Percentiles rank a stretch among this genome's conserved stretches.
These are phyloP conservation scores for Cricetomys ansorgei DNA, from an alignment of 2,113 vertebrate genomes.

Conservation along the genomic window DNA sequence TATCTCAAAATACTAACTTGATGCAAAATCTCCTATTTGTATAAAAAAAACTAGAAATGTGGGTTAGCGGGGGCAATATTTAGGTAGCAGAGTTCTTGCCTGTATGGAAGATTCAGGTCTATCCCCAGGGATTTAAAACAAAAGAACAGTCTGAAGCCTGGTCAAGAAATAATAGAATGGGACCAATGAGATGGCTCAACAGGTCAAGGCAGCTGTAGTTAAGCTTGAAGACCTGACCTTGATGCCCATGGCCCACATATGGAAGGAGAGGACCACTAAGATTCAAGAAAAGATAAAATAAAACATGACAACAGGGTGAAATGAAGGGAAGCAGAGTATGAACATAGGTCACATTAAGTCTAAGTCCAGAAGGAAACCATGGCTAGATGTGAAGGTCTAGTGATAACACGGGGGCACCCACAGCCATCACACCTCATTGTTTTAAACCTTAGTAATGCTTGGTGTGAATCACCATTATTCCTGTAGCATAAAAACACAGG, in stretches of 20 bases:
- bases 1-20: neutral
- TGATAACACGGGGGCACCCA: neutral
- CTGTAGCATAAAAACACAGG: neutral
- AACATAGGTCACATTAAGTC: neutral
- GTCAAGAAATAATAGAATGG: neutral
- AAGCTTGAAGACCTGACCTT: neutral
- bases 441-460: neutral
- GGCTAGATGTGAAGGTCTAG: neutral
- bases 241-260: neutral
- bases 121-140: neutral
- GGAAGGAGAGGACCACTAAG: neutral
- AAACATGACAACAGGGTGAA: neutral
- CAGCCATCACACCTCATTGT: neutral
- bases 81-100: neutral
- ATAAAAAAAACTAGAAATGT: neutral
- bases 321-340: neutral
- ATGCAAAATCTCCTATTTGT: neutral
- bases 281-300: constrained; percentile 32
- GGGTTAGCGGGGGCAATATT: no score
- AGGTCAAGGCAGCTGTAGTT: neutral
- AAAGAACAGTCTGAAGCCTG: neutral
- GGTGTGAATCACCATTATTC: neutral
- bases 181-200: neutral
- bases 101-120: neutral
- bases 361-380: neutral